Evolutionary conservation across 1,140 invertebrate genomes (phyloP), one percentile per base, ranked within the genome.

Genomic region (Asobara japonica): DNA sequence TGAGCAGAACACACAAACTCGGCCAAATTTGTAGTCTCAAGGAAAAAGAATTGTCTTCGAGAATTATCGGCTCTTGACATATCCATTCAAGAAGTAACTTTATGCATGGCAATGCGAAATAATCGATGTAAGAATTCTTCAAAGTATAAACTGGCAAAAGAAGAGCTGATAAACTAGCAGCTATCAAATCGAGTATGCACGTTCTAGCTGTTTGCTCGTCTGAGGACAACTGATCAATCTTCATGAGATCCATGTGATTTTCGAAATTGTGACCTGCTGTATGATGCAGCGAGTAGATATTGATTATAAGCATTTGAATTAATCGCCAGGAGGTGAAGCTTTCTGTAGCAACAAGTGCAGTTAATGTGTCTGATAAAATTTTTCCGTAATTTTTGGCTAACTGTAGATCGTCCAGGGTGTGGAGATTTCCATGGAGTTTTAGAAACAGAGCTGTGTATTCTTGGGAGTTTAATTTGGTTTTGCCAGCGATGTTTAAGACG

Each of bases 71-170:
- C 74, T 92, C 89, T 38, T 90, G 84, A 69, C 85, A 82, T 66
- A 94, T 85, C 93, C 93, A 95, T 76, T 93, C 91, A 79, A 94
- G 87, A 78, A 92, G 89, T 66, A 95, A 87, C 88, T 94, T 94
- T 70, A 95, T 87, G 67, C 91, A 90, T 65, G 94, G 93, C 73
- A 95, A 85, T 27, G 92, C 92, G 72, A 91, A 90, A 80, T 92
- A 94, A 38, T 92, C 90, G 13, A 92, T 80, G 72, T 93, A 86
- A 78, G 89, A 81, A 82, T 85, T 91, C 79, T 90, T 89, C 74
- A 92, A 85, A 18, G 92, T 90, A 82, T 94, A 90, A 75, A 93
- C 89, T 69, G 93, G 92, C 75, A 94, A 87, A 41, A 95, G 84
- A 75, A 94, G 87, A 10, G 93, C 92, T 79, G 93, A 91, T 62